Base-by-base conservation (phyloP, 1,140 invertebrate genomes). In the Stegodyphus mimosarum region DNA sequence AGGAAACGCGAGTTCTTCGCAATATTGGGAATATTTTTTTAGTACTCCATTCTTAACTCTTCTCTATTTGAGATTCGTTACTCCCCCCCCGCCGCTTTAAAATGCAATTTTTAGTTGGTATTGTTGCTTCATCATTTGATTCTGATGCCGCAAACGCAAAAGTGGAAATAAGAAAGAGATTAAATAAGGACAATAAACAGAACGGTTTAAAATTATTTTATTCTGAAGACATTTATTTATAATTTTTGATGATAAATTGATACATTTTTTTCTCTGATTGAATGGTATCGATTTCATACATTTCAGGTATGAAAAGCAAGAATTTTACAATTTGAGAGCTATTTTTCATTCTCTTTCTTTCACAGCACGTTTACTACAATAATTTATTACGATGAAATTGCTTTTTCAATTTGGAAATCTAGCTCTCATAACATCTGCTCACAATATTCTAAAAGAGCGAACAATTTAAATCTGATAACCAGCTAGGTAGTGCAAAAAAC, bases 11-110 rank as follows among this genome's bases (percentile, higher is more conserved):
- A 17, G 17, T 15, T 7, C 17, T 15, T 67, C 64, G 17, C 13
- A 7, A 67, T 67, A 67, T 67, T 5, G 64, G 7, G 17, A 67
- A 17, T 67, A 17, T 67, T 67, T 67, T 67, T 67, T 67, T 67
- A 1, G 7, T n/a, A 67, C 64, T 67, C 17, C 17, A 15, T 67
- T 67, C 64, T 9, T 18, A 7, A 7, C 17, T 15, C 9, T 67
- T 7, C n/a, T 67, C 17, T 18, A 67, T 67, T 18, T 67, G 64
- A 67, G 64, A 18, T 67, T 67, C 64, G 64, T 67, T 17, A 67
- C 64, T 10, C 1, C 15, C 15, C 55, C 55, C 55, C 55, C 55
- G 1, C 55, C 15, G 9, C 15, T 60, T 60, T 60, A 10, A 10
- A 60, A 9, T 15, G 9, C 55, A 60, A 10, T 15, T 9, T 60